Percentiles rank a stretch among this genome's conserved stretches.
Evolutionary conservation across 2,888 invertebrate genomes (phyloP).

Genomic region (Clivina fossor): DNA sequence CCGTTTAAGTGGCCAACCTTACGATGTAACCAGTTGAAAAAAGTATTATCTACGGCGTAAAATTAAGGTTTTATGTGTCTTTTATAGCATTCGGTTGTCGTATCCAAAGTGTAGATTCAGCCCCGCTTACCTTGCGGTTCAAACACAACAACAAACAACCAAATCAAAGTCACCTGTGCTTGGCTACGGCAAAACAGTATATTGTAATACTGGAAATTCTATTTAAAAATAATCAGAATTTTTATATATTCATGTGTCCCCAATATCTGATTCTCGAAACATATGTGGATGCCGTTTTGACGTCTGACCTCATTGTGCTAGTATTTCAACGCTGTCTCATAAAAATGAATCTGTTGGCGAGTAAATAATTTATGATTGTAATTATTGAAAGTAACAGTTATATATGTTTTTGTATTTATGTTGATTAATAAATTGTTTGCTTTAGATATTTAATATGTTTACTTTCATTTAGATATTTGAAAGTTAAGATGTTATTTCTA

Average conservation of each 20-base stretch:
- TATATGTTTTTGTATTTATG: neutral
- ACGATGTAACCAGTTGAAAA: slow-evolving; percentile 31
- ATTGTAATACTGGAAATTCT: neutral
- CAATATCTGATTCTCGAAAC: neutral
- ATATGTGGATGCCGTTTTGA: too few relatives aligned
- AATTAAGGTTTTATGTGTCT: slow-evolving; percentile 32
- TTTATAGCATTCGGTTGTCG: slow-evolving; percentile 31
- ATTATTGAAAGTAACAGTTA: slow-evolving; percentile 26
- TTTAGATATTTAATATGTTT: too few relatives aligned
- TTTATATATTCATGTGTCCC: neutral
- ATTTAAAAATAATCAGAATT: neutral
- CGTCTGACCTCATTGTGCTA: too few relatives aligned
- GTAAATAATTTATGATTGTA: slow-evolving; percentile 23
- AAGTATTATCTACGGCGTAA: slow-evolving; percentile 31
- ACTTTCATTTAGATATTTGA: too few relatives aligned
- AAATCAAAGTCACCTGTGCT: neutral
- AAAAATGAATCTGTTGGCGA: slow-evolving; percentile 23
- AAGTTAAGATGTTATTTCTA: too few relatives aligned
- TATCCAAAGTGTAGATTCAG: too few relatives aligned
- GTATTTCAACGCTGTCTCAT: too few relatives aligned
- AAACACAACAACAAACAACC: slow-evolving; percentile 4
- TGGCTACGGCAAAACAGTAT: neutral
- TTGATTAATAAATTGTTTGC: slow-evolving; percentile 6
- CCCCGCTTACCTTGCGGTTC: too few relatives aligned
- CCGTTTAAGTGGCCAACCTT: slow-evolving; percentile 25